These are phyloP conservation scores for Pantala flavescens DNA, from an alignment of 1,140 invertebrate genomes.

Conservation along the genomic window DNA sequence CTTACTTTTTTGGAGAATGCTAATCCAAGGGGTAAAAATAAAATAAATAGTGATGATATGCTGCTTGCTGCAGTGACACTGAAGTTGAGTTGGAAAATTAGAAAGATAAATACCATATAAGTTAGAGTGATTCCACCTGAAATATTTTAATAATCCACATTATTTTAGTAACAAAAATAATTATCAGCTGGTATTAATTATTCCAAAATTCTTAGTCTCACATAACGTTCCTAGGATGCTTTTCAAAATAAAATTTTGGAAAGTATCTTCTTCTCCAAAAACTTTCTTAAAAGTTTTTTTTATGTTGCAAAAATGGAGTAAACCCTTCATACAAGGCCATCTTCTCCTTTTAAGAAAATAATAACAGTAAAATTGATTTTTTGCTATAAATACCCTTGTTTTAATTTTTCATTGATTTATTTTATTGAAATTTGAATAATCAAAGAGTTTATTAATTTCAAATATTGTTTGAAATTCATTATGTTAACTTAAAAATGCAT, in stretches of 20 bases:
- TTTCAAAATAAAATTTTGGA: not conserved
- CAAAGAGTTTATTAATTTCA: too few relatives aligned
- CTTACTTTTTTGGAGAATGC: slow-evolving; percentile 52
- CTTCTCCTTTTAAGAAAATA: not conserved
- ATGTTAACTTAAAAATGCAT: too few relatives aligned
- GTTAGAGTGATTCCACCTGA: not conserved
- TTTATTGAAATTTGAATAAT: too few relatives aligned
- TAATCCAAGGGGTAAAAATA: slow-evolving; percentile 49
- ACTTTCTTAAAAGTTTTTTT: not conserved
- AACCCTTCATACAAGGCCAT: not conserved
- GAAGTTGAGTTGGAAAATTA: not conserved
- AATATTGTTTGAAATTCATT: too few relatives aligned
- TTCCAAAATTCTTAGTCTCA: not conserved
- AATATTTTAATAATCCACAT: not conserved
- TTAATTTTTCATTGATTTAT: too few relatives aligned
- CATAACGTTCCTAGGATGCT: not conserved
- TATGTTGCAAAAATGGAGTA: not conserved
- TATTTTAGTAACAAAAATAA: too few relatives aligned
- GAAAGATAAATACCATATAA: not conserved
- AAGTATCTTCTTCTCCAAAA: not conserved
- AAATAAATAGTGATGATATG: not conserved
- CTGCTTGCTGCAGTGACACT: not conserved
- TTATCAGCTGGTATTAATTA: too few relatives aligned
- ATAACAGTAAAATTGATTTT: not conserved
- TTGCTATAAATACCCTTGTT: too few relatives aligned